Evolutionary conservation across 2,888 invertebrate genomes (phyloP).

Genomic region (Erebia palarica): DNA sequence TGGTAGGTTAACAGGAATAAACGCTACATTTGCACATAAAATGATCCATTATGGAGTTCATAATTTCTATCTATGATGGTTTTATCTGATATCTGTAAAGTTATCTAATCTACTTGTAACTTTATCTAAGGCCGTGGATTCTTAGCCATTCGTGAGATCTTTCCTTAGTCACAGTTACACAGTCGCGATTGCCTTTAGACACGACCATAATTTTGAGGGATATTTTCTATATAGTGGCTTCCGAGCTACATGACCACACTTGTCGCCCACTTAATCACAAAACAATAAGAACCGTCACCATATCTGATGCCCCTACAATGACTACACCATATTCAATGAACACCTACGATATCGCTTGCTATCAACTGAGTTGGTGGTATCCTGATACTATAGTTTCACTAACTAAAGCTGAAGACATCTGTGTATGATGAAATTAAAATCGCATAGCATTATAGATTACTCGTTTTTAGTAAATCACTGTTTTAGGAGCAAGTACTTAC

Average conservation of each 20-base stretch:
- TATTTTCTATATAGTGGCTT: neutral
- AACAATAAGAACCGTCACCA: constrained; percentile 9
- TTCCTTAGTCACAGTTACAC: too few relatives aligned
- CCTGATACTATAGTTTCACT: neutral
- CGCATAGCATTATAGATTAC: neutral
- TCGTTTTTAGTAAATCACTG: neutral
- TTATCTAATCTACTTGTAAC: too few relatives aligned
- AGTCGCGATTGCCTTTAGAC: neutral
- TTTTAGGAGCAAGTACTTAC: neutral
- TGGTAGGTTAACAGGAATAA: too few relatives aligned
- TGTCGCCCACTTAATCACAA: constrained; percentile 6
- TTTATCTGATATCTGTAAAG: neutral
- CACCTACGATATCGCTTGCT: constrained; percentile 5
- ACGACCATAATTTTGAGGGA: neutral
- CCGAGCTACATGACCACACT: neutral
- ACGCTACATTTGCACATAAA: too few relatives aligned
- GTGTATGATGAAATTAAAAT: neutral
- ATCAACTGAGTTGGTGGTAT: neutral
- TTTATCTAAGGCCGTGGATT: neutral
- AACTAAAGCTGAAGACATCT: neutral
- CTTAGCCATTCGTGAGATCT: neutral
- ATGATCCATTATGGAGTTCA: neutral
- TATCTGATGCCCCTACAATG: neutral
- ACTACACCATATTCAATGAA: neutral
- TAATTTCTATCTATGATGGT: neutral